Evolutionary conservation across 2,113 vertebrate species (phyloP).

Genomic region (Gila orcuttii): DNA sequence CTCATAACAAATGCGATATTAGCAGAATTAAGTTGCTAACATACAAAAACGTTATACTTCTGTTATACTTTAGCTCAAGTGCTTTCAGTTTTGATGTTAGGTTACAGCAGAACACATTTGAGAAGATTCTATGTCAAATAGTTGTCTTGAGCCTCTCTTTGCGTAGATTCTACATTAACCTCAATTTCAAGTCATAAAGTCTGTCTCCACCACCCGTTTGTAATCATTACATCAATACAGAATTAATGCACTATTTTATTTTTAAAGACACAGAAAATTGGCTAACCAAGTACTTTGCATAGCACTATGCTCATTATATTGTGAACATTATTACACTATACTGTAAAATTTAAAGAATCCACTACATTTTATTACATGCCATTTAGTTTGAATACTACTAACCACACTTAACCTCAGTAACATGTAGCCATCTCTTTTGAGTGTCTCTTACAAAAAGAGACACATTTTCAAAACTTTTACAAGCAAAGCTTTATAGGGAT

Average conservation of each 20-base stretch:
- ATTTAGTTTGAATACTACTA: background rate
- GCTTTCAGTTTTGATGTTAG: background rate
- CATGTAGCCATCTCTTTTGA: background rate
- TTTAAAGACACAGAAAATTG: background rate
- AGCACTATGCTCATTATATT: background rate
- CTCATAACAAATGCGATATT: background rate
- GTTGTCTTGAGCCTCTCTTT: background rate
- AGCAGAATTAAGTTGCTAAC: background rate
- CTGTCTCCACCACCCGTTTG: background rate
- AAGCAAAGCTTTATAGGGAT: background rate
- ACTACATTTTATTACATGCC: background rate
- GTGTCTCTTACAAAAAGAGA: background rate
- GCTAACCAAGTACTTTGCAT: background rate
- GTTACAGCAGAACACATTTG: background rate
- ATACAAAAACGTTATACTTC: background rate
- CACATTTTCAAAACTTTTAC: background rate
- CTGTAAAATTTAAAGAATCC: background rate
- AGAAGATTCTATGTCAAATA: background rate
- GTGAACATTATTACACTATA: background rate
- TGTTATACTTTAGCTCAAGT: background rate
- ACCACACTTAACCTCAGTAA: conserved; percentile 9
- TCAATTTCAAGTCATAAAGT: background rate
- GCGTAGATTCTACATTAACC: background rate
- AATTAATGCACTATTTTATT: background rate
- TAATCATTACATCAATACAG: background rate